These are phyloP conservation scores for Champsocephalus gunnari DNA, from an alignment of 2,797 vertebrate species.

Conservation along the genomic window DNA sequence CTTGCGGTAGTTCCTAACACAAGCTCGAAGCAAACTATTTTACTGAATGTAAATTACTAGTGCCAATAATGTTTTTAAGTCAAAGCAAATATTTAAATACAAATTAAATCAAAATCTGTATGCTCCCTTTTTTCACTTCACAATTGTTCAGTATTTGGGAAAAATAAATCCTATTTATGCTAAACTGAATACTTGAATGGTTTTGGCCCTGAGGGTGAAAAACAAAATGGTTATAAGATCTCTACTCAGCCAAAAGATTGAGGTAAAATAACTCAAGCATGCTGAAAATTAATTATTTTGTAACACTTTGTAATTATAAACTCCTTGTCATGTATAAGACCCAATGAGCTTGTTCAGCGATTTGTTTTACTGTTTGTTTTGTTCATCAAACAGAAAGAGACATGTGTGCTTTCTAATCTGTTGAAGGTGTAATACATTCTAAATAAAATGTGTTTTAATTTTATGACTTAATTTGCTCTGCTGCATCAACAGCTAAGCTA, in stretches of 20 bases:
- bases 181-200: slow-evolving; percentile 3
- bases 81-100: too few relatives aligned
- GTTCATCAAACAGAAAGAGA: slow-evolving; percentile 14
- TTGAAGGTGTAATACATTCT: background rate
- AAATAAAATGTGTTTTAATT: background rate
- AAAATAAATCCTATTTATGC: background rate
- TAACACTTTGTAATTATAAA: slow-evolving; percentile 30
- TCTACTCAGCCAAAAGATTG: slow-evolving; percentile 6
- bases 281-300: slow-evolving; percentile 5
- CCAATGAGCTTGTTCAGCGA: background rate
- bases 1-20: too few relatives aligned
- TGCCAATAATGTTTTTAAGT: too few relatives aligned
- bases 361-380: slow-evolving; percentile 16
- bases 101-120: too few relatives aligned
- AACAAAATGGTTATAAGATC: slow-evolving; percentile 21
- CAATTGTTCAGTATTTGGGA: background rate
- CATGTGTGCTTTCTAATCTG: background rate
- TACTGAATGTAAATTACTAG: too few relatives aligned
- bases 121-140: too few relatives aligned
- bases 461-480: background rate
- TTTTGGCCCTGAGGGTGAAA: background rate
- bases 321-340: slow-evolving; percentile 2
- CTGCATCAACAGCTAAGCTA: background rate
- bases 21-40: too few relatives aligned
- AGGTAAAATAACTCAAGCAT: slow-evolving; percentile 10